phyloP scores from a whole-genome alignment of 1,140 invertebrate species.

The Eubasilissa regina region DNA sequence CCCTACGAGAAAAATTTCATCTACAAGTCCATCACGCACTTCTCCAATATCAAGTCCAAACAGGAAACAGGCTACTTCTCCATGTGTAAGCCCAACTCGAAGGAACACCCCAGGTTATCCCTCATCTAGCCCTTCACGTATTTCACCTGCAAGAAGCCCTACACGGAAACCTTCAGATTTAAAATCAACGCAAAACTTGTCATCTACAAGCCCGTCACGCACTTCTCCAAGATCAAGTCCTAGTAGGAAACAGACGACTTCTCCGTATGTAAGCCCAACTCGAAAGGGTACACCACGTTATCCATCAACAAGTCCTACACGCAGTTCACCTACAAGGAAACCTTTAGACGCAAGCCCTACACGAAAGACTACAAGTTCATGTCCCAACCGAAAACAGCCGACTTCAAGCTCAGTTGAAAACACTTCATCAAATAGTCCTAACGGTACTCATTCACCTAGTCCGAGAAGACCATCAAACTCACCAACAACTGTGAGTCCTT shows the following conservation, averaged over 20 bases:
- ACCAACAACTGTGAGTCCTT: constrained; percentile 25
- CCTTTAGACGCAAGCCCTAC: constrained; percentile 58
- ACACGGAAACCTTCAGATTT: constrained; percentile 37
- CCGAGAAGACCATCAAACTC: constrained; percentile 27
- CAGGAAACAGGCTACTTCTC: constrained; percentile 1
- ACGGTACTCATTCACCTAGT: background rate
- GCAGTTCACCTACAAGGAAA: constrained; percentile 28
- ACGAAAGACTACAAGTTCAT: constrained; percentile 67
- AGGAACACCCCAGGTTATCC: background rate
- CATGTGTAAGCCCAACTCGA: background rate
- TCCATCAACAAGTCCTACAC: constrained; percentile 16
- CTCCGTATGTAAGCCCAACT: background rate
- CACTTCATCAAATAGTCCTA: constrained; percentile 22
- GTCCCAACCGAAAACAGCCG: constrained; percentile 59
- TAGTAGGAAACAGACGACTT: constrained; percentile 1
- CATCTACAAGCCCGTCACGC: constrained; percentile 62
- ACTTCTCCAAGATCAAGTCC: constrained; percentile 69
- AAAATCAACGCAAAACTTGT: constrained; percentile 42
- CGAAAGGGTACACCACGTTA: background rate
- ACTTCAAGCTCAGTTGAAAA: background rate
- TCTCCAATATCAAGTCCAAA: constrained; percentile 67
- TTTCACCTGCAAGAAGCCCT: constrained; percentile 10
- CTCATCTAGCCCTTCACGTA: constrained; percentile 7
- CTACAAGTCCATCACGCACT: constrained; percentile 62
- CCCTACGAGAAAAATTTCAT: constrained; percentile 41